phyloP scores from a whole-genome alignment of 2,888 invertebrate genomes.

The Cinara cedri region DNA sequence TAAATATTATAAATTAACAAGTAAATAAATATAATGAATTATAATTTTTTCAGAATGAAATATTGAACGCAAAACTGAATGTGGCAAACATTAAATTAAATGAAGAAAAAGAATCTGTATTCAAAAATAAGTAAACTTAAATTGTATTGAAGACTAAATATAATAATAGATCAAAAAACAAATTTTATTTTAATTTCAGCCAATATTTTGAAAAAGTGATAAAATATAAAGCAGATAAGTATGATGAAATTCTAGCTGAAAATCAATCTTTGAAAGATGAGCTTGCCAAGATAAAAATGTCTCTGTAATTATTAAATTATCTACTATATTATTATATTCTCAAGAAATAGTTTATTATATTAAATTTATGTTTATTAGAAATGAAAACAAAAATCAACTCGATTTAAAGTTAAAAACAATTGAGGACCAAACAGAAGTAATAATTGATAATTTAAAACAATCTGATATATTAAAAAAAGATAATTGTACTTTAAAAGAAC shows the following conservation, averaged over 20 bases:
- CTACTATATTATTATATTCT: too few species aligned
- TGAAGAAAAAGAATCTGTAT: conserved; percentile 20
- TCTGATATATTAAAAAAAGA: conserved; percentile 15
- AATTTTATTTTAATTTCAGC: conserved; percentile 16
- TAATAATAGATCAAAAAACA: neutral
- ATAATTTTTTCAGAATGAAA: conserved; percentile 18
- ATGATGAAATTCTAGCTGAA: conserved; percentile 8
- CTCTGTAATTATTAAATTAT: conserved; percentile 5
- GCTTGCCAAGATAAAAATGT: neutral
- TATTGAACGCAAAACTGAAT: neutral
- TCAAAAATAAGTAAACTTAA: neutral
- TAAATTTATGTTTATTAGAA: conserved; percentile 14
- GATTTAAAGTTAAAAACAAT: conserved; percentile 1
- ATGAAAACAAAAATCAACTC: neutral
- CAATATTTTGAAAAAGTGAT: conserved; percentile 1
- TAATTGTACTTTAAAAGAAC: conserved; percentile 16
- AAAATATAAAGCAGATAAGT: neutral
- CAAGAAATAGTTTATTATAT: neutral
- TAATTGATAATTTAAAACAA: neutral
- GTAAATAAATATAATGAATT: too few species aligned
- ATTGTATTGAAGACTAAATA: neutral
- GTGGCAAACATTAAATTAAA: neutral
- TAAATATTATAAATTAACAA: neutral
- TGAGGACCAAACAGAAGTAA: conserved; percentile 16
- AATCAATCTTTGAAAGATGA: conserved; percentile 25